Percentiles rank a stretch among this genome's conserved stretches.
These are phyloP conservation scores for Poecilia picta DNA, from an alignment of 2,797 vertebrate species.

Conservation along the genomic window DNA sequence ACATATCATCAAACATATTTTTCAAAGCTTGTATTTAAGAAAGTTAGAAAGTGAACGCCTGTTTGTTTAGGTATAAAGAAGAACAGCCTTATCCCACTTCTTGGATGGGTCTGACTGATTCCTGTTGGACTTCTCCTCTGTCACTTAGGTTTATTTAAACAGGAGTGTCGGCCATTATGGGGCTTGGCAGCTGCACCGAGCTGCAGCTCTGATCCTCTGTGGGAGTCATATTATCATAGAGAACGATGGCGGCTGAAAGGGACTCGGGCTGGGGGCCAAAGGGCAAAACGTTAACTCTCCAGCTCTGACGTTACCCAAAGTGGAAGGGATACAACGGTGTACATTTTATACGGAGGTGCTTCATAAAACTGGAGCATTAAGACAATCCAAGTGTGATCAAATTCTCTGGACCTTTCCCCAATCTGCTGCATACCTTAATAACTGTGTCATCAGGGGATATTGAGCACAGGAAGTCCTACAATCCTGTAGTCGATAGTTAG, in stretches of 20 bases:
- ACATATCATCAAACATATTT: not conserved
- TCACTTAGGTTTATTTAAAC: conserved; percentile 59
- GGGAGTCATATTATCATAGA: conserved; percentile 70
- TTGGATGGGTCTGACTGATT: conserved; percentile 17
- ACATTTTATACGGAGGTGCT: conserved; percentile 29
- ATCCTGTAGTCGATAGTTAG: not conserved
- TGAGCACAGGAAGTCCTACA: not conserved
- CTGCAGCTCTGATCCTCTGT: conserved; percentile 65
- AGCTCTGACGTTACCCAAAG: conserved; percentile 45
- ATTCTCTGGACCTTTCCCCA: conserved; percentile 4
- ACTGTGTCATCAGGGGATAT: conserved; percentile 4
- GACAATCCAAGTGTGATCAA: conserved; percentile 21
- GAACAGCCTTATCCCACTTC: conserved; percentile 2
- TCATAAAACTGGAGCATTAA: conserved; percentile 24
- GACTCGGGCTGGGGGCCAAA: conserved; percentile 66
- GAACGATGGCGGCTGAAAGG: conserved; percentile 67
- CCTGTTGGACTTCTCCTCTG: conserved; percentile 38
- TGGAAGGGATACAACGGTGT: conserved; percentile 45
- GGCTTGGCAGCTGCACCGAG: conserved; percentile 73
- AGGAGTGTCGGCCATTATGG: conserved; percentile 72
- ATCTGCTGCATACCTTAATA: conserved; percentile 12
- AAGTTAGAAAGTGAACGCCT: not conserved
- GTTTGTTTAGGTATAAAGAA: not conserved
- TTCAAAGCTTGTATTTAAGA: not conserved
- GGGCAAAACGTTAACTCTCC: conserved; percentile 64